Conservation (phyloP, 2,888 invertebrate genomes). For the Trissonchulus sp. region DNA sequence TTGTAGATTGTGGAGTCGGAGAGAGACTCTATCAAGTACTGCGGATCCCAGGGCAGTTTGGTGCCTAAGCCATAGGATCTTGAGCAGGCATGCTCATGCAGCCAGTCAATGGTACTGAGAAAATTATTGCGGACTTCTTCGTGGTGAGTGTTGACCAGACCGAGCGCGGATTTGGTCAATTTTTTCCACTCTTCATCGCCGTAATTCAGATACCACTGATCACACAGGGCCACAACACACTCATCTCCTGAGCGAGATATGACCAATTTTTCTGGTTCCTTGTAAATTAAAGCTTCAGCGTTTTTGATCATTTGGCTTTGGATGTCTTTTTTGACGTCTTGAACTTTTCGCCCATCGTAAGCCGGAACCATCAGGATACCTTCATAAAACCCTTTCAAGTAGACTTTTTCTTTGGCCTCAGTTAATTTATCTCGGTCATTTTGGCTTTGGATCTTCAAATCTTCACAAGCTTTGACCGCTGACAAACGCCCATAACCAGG, state of each 20-base stretch:
- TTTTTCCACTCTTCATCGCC: slow-evolving; percentile 82
- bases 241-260: slow-evolving; percentile 90
- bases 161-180: slow-evolving; percentile 66
- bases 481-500: slow-evolving; percentile 78
- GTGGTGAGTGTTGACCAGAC: slow-evolving; percentile 76
- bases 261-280: slow-evolving; percentile 86
- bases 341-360: slow-evolving; percentile 79
- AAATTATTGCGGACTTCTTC: slow-evolving; percentile 91
- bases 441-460: slow-evolving; percentile 91
- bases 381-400: slow-evolving; percentile 86
- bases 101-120: slow-evolving; percentile 80
- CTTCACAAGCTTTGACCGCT: slow-evolving; percentile 75
- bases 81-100: slow-evolving; percentile 96
- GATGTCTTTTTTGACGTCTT: slow-evolving; percentile 83
- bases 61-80: slow-evolving; percentile 93
- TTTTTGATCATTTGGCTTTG: no score
- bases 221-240: slow-evolving; percentile 95
- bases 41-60: slow-evolving; percentile 91
- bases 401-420: slow-evolving; percentile 91
- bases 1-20: slow-evolving; percentile 99
- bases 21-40: slow-evolving; percentile 94
- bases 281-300: slow-evolving; percentile 72
- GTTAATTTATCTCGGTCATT: slow-evolving; percentile 88
- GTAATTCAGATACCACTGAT: slow-evolving; percentile 96
- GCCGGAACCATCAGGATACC: slow-evolving; percentile 77